These are phyloP conservation scores for Brachionus calyciflorus DNA, from an alignment of 1,140 invertebrate genomes.

Conservation along the genomic window DNA sequence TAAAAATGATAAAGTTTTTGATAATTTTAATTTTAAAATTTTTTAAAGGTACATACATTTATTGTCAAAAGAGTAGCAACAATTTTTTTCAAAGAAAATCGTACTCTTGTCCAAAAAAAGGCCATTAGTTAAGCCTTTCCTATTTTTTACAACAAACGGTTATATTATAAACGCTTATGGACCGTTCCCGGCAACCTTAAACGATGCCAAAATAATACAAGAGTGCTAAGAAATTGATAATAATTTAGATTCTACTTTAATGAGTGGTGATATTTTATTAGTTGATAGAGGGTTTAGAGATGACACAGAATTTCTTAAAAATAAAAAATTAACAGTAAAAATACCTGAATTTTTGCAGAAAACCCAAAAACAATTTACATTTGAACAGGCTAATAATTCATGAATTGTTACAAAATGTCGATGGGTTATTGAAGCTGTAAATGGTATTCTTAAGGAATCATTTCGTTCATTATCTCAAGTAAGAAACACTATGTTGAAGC, in stretches of 20 bases:
- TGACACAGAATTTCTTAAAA: background rate
- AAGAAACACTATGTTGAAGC: background rate
- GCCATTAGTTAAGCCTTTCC: background rate
- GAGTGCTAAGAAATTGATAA: too few relatives aligned
- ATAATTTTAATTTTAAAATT: too few relatives aligned
- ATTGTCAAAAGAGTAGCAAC: too few relatives aligned
- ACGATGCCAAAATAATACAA: too few relatives aligned
- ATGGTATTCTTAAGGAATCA: background rate
- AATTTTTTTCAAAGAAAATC: too few relatives aligned
- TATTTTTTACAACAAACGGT: background rate
- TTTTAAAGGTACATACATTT: too few relatives aligned
- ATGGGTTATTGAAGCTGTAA: background rate
- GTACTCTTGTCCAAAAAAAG: too few relatives aligned
- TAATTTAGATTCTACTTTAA: too few relatives aligned
- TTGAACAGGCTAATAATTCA: background rate
- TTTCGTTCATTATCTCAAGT: background rate
- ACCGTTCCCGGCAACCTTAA: too few relatives aligned
- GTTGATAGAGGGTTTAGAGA: background rate
- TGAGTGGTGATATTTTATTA: background rate
- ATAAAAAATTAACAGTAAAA: background rate
- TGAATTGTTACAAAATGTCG: background rate
- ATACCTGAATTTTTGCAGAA: background rate
- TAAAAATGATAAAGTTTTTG: too few relatives aligned
- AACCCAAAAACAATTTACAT: conserved; percentile 1
- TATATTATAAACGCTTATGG: too few relatives aligned